Evolutionary conservation across 1,140 invertebrate species (phyloP), one percentile per base, ranked within the genome.

Genomic region (Neotoxoptera formosana): DNA sequence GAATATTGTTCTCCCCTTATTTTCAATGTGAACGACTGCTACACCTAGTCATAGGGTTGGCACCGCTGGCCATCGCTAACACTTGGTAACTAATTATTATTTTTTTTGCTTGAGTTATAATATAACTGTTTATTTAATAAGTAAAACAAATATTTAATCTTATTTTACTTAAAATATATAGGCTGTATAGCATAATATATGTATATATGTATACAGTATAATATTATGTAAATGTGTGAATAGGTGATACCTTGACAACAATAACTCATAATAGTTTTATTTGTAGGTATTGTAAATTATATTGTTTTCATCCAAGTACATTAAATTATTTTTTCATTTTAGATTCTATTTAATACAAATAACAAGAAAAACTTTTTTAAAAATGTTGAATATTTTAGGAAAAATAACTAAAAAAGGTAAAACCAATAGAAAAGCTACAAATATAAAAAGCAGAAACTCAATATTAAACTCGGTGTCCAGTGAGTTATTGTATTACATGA

Each of bases 181-280:
- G 23, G 14, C 30, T n/a, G 11, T 67, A 76, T n/a, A 67, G 11
- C 9, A 14, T 67, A 67, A n/a, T n/a, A 76, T 76, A 4, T 76
- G n/a, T 76, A 4, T 76, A n/a, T 76, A 7, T 76, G 14, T n/a
- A 17, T 76, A n/a, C n/a, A 76, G 2, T 76, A 76, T n/a, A 17
- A 76, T 25, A 25, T 25, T 76, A n/a, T 76, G 30, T 34, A 76
- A 76, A n/a, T 76, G 4, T 76, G 4, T 76, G n/a, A 76, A 76
- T 76, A 67, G 41, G 30, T 45, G 41, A 30, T 45, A 60, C 89
- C 89, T 90, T 90, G 89, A 90, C 89, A 45, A 90, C 89, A 45
- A 60, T 41, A 56, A 60, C 88, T 36, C 1, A 20, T 56, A 41
- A 25, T 45, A 45, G 14, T 90, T 67, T 34, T 90, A 47, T 67